Percentiles rank a stretch among this genome's conserved stretches.
Conservation (phyloP, 2,113 vertebrate species). For the Isurus oxyrinchus region DNA sequence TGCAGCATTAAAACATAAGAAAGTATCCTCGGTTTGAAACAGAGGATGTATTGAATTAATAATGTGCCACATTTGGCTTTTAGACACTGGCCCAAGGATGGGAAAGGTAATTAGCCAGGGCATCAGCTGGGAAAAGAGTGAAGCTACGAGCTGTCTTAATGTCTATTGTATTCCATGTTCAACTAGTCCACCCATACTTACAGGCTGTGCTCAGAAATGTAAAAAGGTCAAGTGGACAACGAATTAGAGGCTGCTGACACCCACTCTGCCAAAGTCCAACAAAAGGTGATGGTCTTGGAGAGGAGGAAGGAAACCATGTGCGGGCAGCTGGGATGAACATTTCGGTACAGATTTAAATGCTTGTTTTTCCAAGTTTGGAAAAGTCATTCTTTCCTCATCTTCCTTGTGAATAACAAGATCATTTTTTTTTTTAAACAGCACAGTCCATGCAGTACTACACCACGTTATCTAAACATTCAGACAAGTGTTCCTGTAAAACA, state of each 20-base stretch:
- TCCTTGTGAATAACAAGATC: background rate
- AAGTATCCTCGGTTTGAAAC: background rate
- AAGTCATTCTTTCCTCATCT: background rate
- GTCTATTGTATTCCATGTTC: background rate
- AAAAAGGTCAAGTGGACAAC: background rate
- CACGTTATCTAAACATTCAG: constrained; percentile 6
- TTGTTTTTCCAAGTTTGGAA: background rate
- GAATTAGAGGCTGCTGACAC: background rate
- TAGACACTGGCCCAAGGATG: background rate
- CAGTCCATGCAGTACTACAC: background rate
- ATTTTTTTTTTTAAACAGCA: background rate
- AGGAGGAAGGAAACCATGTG: background rate
- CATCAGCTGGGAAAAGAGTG: no score
- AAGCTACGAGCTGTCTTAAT: background rate
- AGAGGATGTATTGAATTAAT: background rate
- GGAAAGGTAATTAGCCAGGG: background rate
- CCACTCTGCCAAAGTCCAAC: background rate
- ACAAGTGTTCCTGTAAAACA: constrained; percentile 5
- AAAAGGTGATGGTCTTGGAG: background rate
- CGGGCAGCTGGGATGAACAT: background rate
- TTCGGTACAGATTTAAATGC: background rate
- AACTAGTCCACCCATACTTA: background rate
- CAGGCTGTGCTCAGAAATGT: background rate
- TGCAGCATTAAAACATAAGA: background rate
- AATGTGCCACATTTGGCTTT: background rate